Conservation (phyloP, 1,140 invertebrate species). For the Hyphantria cunea region DNA sequence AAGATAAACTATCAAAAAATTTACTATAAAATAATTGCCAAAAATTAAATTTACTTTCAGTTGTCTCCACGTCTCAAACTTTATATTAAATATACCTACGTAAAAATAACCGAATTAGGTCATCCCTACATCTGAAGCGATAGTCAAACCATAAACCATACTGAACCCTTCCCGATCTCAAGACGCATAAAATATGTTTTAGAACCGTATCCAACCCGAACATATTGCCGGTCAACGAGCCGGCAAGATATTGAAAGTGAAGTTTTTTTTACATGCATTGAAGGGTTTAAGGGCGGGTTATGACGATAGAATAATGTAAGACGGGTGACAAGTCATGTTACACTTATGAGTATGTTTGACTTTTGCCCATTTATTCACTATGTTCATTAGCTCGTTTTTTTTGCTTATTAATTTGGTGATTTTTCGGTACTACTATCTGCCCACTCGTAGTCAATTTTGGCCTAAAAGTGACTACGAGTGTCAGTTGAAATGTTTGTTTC, state of each 20-base stretch:
- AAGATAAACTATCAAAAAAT: too few species aligned
- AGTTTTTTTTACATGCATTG: slow-evolving; percentile 66
- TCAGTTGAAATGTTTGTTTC: too few species aligned
- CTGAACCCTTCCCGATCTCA: slow-evolving; percentile 15
- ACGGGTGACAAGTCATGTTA: slow-evolving; percentile 6
- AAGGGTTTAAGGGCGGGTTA: slow-evolving; percentile 45
- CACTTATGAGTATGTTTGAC: slow-evolving; percentile 33
- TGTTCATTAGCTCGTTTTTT: too few species aligned
- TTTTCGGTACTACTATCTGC: too few species aligned
- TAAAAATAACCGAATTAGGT: slow-evolving; percentile 18
- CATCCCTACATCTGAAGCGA: slow-evolving; percentile 15
- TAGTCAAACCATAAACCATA: slow-evolving; percentile 31
- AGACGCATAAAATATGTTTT: slow-evolving; percentile 58
- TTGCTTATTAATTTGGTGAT: too few species aligned
- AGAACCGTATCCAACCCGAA: slow-evolving; percentile 45
- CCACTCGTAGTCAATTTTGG: too few species aligned
- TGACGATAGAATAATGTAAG: slow-evolving; percentile 40
- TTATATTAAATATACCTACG: not conserved
- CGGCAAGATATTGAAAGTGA: slow-evolving; percentile 55
- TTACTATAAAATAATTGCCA: too few species aligned
- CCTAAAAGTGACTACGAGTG: too few species aligned
- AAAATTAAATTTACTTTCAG: too few species aligned
- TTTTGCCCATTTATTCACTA: too few species aligned
- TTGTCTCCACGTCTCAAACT: too few species aligned
- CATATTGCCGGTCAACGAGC: slow-evolving; percentile 39